Conservation (phyloP, 2,888 invertebrate genomes). For the Hirtodrosophila trivittata region DNA sequence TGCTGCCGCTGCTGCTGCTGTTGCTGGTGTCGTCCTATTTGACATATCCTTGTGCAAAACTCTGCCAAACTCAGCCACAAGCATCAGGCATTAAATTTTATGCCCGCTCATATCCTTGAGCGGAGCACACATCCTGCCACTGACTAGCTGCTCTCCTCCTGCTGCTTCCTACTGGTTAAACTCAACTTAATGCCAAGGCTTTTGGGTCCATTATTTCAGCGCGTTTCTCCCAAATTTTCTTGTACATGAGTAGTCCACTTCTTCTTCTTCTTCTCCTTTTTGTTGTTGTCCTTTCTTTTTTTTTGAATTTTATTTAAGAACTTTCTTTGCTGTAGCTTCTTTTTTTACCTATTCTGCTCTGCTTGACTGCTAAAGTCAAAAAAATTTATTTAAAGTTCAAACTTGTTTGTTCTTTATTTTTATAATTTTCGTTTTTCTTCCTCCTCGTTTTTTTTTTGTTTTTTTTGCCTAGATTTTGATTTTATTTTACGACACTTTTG, state of each 20-base stretch:
- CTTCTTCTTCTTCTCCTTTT: not conserved
- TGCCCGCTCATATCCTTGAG: conserved; percentile 66
- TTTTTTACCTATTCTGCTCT: conserved; percentile 16
- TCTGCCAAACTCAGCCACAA: conserved; percentile 49
- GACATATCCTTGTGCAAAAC: conserved; percentile 60
- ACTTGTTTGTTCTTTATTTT: conserved; percentile 26
- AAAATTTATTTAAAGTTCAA: conserved; percentile 69
- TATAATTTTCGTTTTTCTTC: conserved; percentile 3
- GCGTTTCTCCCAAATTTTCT: conserved; percentile 46
- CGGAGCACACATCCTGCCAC: conserved; percentile 48
- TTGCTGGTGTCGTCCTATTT: conserved; percentile 48
- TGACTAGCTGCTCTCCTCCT: conserved; percentile 26
- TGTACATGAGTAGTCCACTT: conserved; percentile 35
- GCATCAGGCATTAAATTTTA: conserved; percentile 71
- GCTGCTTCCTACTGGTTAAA: conserved; percentile 37
- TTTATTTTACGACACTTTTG: conserved; percentile 71
- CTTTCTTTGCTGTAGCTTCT: conserved; percentile 39
- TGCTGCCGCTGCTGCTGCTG: conserved; percentile 4
- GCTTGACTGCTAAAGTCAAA: conserved; percentile 58
- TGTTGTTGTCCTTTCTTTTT: not conserved
- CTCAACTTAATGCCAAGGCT: conserved; percentile 70
- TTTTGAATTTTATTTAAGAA: conserved; percentile 59
- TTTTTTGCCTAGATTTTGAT: conserved; percentile 39
- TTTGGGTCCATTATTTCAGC: conserved; percentile 75
- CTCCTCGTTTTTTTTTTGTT: not conserved